Evolutionary conservation across 2,797 vertebrate genomes (phyloP), one percentile per base, ranked within the genome.

Genomic region (Peromyscus melanophrys): DNA sequence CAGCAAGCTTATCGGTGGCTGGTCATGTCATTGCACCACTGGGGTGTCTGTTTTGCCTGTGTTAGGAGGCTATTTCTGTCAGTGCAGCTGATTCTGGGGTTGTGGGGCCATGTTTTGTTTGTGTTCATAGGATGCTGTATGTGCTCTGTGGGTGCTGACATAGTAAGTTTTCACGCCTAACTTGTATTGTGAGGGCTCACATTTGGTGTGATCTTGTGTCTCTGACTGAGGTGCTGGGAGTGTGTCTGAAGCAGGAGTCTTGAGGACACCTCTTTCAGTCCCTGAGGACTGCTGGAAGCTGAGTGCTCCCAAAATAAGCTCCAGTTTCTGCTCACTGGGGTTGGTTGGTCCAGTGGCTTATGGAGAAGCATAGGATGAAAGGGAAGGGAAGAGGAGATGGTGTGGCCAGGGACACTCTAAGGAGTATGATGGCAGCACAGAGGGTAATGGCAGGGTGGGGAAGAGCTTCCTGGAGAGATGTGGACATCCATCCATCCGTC

Each of bases 1-100:
- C 59, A 8, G 67, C 19, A 29, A 55, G 43, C 63, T 84, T 55
- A 0, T 71, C 12, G 8, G 73, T n/a, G 71, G 85, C 75, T 57
- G 34, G 23, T 52, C 43, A 55, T 12, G 2, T 76, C 75, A 75
- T 43, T 84, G 46, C 57, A 40, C 77, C 21, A 40, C 85, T 49
- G 27, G 25, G 84, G 65, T 52, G n/a, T 96, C 63, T 91, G 76
- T 84, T 93, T 91, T 73, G 90, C 88, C 71, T 83, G 29, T 27
- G 67, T 82, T 59, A 75, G 37, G 37, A 67, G 92, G 95, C 9
- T 92, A 73, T 83, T 95, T 90, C 82, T 89, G 94, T 77, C 52
- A 71, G 34, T 59, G 37, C 27, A 4, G 55, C 76, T 25, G 67
- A 90, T 69, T 87, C 81, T 29, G 27, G 3, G 61, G 82, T 55